Conservation (phyloP, 2,113 vertebrate genomes). For the Todiramphus chloris region DNA sequence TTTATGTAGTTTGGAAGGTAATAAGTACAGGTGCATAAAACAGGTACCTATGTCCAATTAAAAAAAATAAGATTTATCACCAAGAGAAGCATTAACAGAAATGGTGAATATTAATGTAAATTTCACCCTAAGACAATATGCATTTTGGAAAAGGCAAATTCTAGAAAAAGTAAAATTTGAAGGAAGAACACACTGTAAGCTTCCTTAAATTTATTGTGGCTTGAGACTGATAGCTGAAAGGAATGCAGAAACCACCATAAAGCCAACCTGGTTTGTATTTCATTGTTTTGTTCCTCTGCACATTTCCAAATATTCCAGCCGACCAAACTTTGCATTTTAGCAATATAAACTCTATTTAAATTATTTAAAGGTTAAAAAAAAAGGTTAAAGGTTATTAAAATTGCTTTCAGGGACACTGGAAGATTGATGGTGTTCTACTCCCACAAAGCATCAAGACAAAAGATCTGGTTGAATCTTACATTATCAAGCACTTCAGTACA, state of each 20-base stretch:
- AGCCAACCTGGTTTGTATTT: neutral
- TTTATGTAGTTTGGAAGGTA: neutral
- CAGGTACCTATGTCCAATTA: neutral
- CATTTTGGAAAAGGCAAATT: neutral
- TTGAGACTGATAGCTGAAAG: neutral
- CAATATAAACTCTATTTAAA: neutral
- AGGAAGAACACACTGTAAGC: neutral
- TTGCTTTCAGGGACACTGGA: neutral
- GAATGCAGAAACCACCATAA: neutral
- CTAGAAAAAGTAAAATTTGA: neutral
- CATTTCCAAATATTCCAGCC: neutral
- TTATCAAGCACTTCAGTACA: neutral
- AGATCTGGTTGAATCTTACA: neutral
- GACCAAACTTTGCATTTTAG: neutral
- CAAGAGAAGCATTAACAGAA: neutral
- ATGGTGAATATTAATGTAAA: neutral
- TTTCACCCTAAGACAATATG: neutral
- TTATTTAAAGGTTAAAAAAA: neutral
- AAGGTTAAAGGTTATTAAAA: neutral
- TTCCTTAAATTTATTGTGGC: neutral
- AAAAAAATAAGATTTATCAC: neutral
- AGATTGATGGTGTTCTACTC: neutral
- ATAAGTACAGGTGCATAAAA: neutral
- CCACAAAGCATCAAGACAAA: neutral
- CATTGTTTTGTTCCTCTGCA: neutral